A percentile compares a stretch with the other conserved stretches of the same genome.
Evolutionary conservation across 2,888 invertebrate genomes (phyloP).

Genomic region (Drymonia ruficornis): DNA sequence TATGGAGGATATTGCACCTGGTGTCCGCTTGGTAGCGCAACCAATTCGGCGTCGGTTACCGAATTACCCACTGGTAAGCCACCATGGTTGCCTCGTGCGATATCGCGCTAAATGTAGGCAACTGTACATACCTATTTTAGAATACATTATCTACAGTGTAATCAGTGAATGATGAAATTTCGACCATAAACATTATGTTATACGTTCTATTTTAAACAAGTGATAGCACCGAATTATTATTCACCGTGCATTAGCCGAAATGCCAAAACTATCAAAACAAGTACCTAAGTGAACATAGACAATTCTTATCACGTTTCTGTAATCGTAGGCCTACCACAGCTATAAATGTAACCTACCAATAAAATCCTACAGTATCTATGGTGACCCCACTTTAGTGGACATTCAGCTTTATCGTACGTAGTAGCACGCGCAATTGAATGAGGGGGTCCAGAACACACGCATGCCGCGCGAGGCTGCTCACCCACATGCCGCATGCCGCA

Average conservation of each 20-base stretch:
- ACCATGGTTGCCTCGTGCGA: too few relatives aligned
- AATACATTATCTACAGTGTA: too few relatives aligned
- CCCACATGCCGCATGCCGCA: too few relatives aligned
- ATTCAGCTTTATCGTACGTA: conserved; percentile 59
- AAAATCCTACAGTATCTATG: neutral
- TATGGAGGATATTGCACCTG: too few relatives aligned
- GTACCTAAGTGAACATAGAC: conserved; percentile 16
- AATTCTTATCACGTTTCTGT: conserved; percentile 56
- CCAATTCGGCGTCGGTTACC: too few relatives aligned
- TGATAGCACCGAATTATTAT: neutral
- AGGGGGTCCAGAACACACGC: too few relatives aligned
- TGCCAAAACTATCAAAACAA: conserved; percentile 16
- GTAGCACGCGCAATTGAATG: conserved; percentile 66
- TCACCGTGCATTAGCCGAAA: conserved; percentile 1
- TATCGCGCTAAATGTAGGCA: too few relatives aligned
- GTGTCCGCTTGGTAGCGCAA: too few relatives aligned
- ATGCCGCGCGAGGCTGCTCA: too few relatives aligned
- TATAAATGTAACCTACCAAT: neutral
- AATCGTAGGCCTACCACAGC: neutral
- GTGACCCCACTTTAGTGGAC: conserved; percentile 27
- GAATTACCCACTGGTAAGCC: too few relatives aligned
- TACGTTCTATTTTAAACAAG: neutral
- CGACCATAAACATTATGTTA: neutral
- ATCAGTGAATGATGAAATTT: too few relatives aligned
- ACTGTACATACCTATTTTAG: too few relatives aligned